These are phyloP conservation scores for Halcyon chelicuti DNA, from an alignment of 2,797 vertebrate species.

Conservation along the genomic window DNA sequence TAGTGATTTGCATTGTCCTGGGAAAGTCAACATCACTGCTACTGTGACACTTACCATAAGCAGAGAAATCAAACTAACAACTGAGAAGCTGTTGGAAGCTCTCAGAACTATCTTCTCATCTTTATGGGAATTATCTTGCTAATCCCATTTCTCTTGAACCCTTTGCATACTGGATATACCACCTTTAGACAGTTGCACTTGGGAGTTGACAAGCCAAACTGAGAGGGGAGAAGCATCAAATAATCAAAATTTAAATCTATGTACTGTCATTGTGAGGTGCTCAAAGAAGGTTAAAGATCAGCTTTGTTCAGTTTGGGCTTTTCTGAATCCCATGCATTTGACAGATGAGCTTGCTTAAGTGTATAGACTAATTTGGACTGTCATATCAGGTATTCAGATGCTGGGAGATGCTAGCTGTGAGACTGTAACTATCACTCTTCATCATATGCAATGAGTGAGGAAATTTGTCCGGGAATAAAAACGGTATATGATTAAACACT, in stretches of 20 bases:
- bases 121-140: not conserved
- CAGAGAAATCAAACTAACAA: not conserved
- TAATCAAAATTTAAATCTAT: not conserved
- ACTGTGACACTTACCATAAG: not conserved
- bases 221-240: not conserved
- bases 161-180: not conserved
- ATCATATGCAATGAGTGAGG: not conserved
- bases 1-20: not conserved
- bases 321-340: not conserved
- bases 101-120: not conserved
- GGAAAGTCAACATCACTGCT: not conserved
- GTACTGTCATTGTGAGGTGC: not conserved
- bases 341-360: not conserved
- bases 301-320: not conserved
- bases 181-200: not conserved
- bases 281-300: not conserved
- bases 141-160: not conserved
- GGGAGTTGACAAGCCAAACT: not conserved
- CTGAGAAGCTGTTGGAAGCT: not conserved
- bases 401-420: not conserved
- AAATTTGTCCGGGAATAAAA: not conserved
- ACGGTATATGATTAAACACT: not conserved
- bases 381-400: not conserved
- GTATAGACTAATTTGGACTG: not conserved
- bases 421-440: not conserved